phyloP scores from a whole-genome alignment of 2,888 invertebrate genomes.

The Actias luna region DNA sequence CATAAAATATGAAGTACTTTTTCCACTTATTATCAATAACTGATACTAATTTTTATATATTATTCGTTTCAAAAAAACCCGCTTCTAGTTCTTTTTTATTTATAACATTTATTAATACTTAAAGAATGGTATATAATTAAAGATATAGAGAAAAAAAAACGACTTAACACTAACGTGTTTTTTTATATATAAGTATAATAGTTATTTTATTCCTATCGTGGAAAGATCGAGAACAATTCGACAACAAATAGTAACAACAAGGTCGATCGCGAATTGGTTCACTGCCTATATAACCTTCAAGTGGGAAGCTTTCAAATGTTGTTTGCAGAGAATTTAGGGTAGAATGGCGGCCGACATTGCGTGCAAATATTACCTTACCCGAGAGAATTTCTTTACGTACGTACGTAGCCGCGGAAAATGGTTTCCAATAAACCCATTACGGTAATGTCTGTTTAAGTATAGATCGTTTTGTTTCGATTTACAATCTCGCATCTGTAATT shows the following conservation, averaged over 20 bases:
- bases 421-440: slow-evolving; percentile 6
- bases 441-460: neutral
- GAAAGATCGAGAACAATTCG: neutral
- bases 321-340: slow-evolving; percentile 22
- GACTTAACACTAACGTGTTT: too few species aligned
- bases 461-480: neutral
- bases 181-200: neutral
- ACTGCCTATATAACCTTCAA: slow-evolving; percentile 27
- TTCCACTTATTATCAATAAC: too few species aligned
- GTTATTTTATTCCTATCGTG: neutral
- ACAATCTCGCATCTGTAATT: neutral
- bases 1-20: too few species aligned
- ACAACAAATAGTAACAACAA: slow-evolving; percentile 9
- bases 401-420: neutral
- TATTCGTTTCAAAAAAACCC: too few species aligned
- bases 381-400: slow-evolving; percentile 14
- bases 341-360: slow-evolving; percentile 25
- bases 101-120: too few species aligned
- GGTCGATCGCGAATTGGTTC: slow-evolving; percentile 26
- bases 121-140: too few species aligned
- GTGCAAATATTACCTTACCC: slow-evolving; percentile 24
- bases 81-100: too few species aligned
- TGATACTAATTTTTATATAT: too few species aligned
- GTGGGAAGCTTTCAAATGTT: slow-evolving; percentile 22
- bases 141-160: too few species aligned